These are phyloP conservation scores for Sinohyriopsis cumingii DNA, from an alignment of 2,888 invertebrate species.

Conservation along the genomic window DNA sequence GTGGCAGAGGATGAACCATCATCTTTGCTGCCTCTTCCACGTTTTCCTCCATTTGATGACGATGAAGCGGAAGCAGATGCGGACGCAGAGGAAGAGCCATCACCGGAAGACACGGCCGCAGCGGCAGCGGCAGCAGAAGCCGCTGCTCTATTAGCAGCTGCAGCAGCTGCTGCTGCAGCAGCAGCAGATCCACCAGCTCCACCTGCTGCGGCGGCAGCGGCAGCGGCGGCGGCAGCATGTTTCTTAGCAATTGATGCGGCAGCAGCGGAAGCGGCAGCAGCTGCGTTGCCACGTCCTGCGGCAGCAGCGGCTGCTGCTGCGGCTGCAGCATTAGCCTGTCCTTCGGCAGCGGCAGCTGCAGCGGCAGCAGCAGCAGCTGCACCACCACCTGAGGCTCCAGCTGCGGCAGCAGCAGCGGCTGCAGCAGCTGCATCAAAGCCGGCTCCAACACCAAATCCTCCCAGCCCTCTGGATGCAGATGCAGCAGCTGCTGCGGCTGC, in stretches of 20 bases:
- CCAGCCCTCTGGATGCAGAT: background rate
- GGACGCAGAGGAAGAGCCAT: no score
- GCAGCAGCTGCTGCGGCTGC: conserved; percentile 3
- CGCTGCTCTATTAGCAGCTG: background rate
- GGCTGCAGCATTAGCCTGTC: background rate
- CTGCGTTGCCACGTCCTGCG: background rate
- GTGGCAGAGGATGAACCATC: conserved; percentile 1
- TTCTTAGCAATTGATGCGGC: background rate
- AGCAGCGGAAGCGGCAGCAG: background rate
- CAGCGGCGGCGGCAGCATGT: background rate
- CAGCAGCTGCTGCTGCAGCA: conserved; percentile 1
- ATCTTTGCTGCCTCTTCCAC: background rate
- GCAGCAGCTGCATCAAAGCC: background rate
- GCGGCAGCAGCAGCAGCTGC: conserved; percentile 1
- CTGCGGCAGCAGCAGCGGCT: conserved; percentile 2
- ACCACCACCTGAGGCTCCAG: conserved; percentile 1
- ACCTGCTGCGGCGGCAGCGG: background rate
- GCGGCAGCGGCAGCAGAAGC: conserved; percentile 3
- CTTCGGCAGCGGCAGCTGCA: background rate
- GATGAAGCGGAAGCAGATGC: background rate
- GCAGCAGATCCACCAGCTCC: background rate
- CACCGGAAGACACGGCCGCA: background rate
- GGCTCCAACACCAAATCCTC: conserved; percentile 2
- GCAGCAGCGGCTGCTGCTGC: background rate
- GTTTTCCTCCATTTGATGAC: background rate